These are phyloP conservation scores for Lampropteryx suffumata DNA, from an alignment of 2,888 invertebrate genomes.

Conservation along the genomic window DNA sequence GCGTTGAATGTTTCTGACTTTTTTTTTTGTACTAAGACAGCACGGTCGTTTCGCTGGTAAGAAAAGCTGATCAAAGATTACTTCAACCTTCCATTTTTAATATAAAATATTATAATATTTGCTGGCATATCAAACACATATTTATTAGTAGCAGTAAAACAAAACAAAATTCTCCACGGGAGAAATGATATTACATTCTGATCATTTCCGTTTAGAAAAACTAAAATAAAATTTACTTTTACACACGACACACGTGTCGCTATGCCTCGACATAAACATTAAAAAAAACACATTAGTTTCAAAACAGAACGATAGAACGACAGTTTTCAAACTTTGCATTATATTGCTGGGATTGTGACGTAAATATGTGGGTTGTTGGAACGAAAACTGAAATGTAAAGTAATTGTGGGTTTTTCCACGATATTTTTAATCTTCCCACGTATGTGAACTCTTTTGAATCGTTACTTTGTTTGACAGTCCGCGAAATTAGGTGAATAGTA, in stretches of 20 bases:
- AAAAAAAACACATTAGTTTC: slow-evolving; percentile 1
- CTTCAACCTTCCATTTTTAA: no score
- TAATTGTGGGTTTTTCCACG: not conserved
- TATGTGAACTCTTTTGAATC: slow-evolving; percentile 50
- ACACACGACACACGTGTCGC: slow-evolving; percentile 8
- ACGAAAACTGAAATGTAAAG: slow-evolving; percentile 21
- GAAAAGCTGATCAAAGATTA: no score
- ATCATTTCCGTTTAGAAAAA: slow-evolving; percentile 55
- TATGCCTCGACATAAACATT: not conserved
- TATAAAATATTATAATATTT: no score
- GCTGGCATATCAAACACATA: not conserved
- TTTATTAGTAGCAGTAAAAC: not conserved
- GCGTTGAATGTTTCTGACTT: no score
- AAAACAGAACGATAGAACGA: slow-evolving; percentile 3
- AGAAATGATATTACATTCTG: slow-evolving; percentile 41
- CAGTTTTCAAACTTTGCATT: not conserved
- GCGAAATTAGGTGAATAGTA: slow-evolving; percentile 68
- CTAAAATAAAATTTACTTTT: slow-evolving; percentile 47
- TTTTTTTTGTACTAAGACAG: no score
- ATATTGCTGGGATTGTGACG: slow-evolving; percentile 17
- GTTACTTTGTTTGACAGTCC: slow-evolving; percentile 62
- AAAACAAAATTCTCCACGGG: not conserved
- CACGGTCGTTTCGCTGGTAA: no score
- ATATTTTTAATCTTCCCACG: slow-evolving; percentile 41
- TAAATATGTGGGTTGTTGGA: slow-evolving; percentile 20